phyloP scores from a whole-genome alignment of 2,888 invertebrate species.

The Agapostemon virescens region DNA sequence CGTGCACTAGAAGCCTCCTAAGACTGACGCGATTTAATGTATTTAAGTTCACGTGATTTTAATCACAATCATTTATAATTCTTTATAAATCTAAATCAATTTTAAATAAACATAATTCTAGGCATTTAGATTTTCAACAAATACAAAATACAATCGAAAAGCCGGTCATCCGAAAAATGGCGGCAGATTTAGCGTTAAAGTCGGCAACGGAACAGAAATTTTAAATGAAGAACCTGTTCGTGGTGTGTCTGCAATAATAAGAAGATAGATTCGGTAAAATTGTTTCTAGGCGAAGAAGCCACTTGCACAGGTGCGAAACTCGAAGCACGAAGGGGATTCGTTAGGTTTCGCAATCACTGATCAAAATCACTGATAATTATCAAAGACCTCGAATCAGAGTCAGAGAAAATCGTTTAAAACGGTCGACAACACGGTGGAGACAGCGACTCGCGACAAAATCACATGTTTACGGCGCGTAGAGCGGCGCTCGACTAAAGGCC shows the following conservation, averaged over 20 bases:
- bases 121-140: too few species aligned
- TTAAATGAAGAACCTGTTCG: not conserved
- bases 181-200: not conserved
- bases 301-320: not conserved
- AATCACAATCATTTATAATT: too few species aligned
- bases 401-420: not conserved
- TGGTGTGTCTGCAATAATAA: not conserved
- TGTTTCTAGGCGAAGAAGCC: not conserved
- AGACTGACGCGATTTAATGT: not conserved
- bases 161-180: not conserved
- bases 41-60: not conserved
- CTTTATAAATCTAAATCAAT: too few species aligned
- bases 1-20: not conserved
- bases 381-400: not conserved
- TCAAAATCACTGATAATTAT: not conserved
- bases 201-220: not conserved
- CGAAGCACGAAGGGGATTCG: not conserved
- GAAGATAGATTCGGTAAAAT: not conserved
- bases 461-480: conserved; percentile 70
- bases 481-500: conserved; percentile 76
- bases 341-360: not conserved
- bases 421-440: not conserved
- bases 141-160: not conserved
- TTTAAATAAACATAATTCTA: too few species aligned
- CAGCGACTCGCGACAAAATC: conserved; percentile 35